Base-by-base conservation (phyloP, 2,797 vertebrate species). In the Coreius guichenoti region DNA sequence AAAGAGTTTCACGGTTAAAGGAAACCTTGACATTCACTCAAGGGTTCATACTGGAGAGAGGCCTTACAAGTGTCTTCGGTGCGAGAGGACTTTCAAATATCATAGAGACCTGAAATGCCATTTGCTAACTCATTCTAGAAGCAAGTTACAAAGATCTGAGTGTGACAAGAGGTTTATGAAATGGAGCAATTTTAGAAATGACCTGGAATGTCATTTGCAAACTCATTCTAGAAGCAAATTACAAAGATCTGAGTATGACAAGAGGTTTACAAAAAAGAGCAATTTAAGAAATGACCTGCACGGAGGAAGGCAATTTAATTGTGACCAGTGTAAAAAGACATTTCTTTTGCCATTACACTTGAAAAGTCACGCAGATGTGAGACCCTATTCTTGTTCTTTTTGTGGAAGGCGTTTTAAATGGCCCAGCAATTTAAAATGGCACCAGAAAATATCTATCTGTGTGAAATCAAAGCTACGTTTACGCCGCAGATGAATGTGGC, bases 1-100 rank as follows among this genome's bases (percentile, higher is more conserved):
- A 74, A 74, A 74, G 26, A 49, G 70, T 49, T 74, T 74, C 8
- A 11, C 70, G 2, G 26, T 31, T 29, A 74, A 49, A 74, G 70
- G 70, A 49, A 74, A 74, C 70, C 70, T 74, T 49, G 47, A 74
- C 70, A 74, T 74, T 74, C 70, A 72, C 69, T 45, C 43, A 3
- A 72, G 39, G 23, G 39, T 72, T 72, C 69, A 72, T 43, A 72
- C 69, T 26, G 69, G 69, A 72, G 39, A 72, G 69, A 72, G 69
- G 13, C 69, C 69, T 47, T 72, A 72, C n/a, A 72, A 16, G 14
- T 72, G 69, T 72, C 69, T 72, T 29, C 3, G 16, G 6, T 72
- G 69, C 0, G 43, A 47, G 8, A 47, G 8, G 43, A 47, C 13
- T 45, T 72, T 45, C 23, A 72, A n/a, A 47, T 47, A 72, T 72